Base-by-base conservation (phyloP, 23 tunicate species). In the Phallusia fumigata region DNA sequence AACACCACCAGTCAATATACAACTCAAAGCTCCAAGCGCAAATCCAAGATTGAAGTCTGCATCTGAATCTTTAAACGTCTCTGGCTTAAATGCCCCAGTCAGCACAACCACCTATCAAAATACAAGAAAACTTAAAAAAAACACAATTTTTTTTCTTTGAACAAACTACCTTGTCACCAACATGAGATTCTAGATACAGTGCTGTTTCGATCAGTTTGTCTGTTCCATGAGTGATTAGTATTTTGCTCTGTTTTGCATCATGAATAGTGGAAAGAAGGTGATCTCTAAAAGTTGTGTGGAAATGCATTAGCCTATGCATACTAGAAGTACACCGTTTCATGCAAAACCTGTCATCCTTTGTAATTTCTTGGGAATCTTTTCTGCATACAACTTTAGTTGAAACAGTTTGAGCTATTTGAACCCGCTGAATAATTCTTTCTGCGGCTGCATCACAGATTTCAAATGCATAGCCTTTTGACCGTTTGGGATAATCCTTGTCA, bases 181-280 rank as follows among this genome's bases (percentile, higher is more conserved):
- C 30, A 33, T 53, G 31, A 0, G 32, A 16, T 16, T 52, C 36
- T 26, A 80, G 16, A 80, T 52, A 69, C 31, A 24, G 31, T 26
- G 85, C 85, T 1, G 85, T 82, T 32, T 82, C 85, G 33, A 82
- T 72, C 16, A 82, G 21, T 0, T 52, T 65, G 53, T 72, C 85
- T 1, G 85, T 82, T 18, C 85, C 85, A 24, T 82, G 85, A 11
- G 85, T 82, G 78, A 82, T 65, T 0, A 82, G 58, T 18, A 80
- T 80, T 36, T 34, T 32, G 12, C 50, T 53, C 45, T 31, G 15
- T 80, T 35, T 16, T 16, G 12, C 31, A 31, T 28, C 6, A 5
- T 3, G 35, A 12, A 79, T 31, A 19, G 18, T 3, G 13, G 35
- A n/a, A 8, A 82, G 34, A 34, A 82, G 85, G 33, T 69, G 33